These are phyloP conservation scores for Pachyuromys duprasi DNA, from an alignment of 2,797 vertebrate species.

Conservation along the genomic window DNA sequence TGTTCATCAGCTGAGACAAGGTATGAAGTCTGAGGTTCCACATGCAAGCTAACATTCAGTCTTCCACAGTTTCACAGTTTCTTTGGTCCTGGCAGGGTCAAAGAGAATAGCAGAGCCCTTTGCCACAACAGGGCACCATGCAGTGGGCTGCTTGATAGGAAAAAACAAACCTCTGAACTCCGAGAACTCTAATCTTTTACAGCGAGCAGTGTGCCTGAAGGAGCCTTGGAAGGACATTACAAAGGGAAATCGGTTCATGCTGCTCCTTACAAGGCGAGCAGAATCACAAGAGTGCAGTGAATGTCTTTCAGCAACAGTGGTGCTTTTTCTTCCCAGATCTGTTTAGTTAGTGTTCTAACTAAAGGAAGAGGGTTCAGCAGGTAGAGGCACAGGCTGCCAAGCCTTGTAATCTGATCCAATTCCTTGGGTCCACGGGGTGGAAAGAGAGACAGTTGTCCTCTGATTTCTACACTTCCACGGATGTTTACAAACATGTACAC, in stretches of 20 bases:
- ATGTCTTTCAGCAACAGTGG: background rate
- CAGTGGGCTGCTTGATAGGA: background rate
- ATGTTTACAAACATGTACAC: background rate
- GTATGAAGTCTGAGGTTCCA: conserved; percentile 19
- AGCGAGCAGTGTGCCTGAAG: background rate
- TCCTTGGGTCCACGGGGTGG: background rate
- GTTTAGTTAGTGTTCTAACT: background rate
- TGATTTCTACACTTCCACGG: background rate
- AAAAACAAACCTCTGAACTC: background rate
- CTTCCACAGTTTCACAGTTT: background rate
- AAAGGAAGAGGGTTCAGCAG: background rate
- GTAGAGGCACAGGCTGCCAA: background rate
- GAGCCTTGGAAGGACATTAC: background rate
- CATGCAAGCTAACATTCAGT: background rate
- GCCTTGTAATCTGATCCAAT: background rate
- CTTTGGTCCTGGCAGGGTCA: background rate
- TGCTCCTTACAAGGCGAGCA: background rate
- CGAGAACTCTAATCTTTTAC: background rate
- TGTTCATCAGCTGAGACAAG: conserved; percentile 21
- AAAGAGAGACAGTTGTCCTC: background rate
- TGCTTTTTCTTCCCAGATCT: background rate
- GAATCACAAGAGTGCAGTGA: background rate
- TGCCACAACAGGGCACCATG: background rate
- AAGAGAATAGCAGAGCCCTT: background rate
- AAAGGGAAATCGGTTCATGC: background rate